Base-by-base conservation (phyloP, 2,797 vertebrate species). In the Scolopax bukidnonensis region DNA sequence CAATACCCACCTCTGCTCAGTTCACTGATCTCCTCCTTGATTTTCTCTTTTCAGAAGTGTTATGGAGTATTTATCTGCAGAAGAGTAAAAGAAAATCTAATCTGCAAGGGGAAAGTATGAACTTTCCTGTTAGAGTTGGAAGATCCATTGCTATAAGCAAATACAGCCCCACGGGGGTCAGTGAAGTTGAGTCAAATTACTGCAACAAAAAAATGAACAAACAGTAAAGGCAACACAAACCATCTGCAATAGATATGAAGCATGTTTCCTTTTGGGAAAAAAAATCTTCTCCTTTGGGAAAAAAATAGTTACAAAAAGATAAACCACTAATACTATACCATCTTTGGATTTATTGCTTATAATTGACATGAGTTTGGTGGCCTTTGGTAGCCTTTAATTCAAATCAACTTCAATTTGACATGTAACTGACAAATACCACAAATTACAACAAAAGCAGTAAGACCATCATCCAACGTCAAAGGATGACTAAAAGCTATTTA, bases 281-380 rank as follows among this genome's bases (percentile, higher is more conserved):
- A 83, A 51, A 57, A 60, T 23, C 50, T 36, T 36, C 36, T 36
- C 36, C 36, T 70, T 48, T 13, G 24, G 45, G 5, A 27, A 23
- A 68, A 64, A 83, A 51, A 57, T 69, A 47, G 12, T 61, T 91
- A 36, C 10, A 73, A 38, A 12, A 89, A 92, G 43, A 91, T 81
- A 71, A 87, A 69, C n/a, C 16, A 47, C 53, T 68, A 45, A 64
- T 40, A 33, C 28, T n/a, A 7, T 32, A 57, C 6, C 1, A 3
- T 33, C 12, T 91, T 86, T 63, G 48, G 47, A 73, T 94, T 92
- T 91, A 89, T 73, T 82, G 82, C 43, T 93, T 93, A 33, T 63
- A 53, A 76, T 23, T 91, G 40, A 82, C 47, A 45, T 61, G 69
- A 80, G 27, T 71, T 86, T 79, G 69, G 63, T 48, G 69, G 73